Evolutionary conservation across 2,113 vertebrate species (phyloP).

Genomic region (Dermatemys mawii): DNA sequence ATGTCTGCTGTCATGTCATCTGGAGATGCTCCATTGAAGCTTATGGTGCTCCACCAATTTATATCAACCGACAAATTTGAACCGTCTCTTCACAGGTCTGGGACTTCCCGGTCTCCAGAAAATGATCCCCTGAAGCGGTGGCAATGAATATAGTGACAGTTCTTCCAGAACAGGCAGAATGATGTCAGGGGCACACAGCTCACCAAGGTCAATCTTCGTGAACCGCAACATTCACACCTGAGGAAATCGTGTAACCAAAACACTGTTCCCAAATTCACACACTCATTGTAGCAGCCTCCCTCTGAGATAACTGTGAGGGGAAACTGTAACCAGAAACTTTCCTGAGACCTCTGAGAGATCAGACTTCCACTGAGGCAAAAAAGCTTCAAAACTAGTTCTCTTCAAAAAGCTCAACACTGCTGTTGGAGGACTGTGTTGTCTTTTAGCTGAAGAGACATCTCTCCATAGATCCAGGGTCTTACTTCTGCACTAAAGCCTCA

Average conservation of each 20-base stretch:
- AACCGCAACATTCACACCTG: fast-evolving
- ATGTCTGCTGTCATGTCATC: conserved; percentile 58
- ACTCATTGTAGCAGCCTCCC: not conserved
- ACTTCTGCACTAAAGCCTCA: not conserved
- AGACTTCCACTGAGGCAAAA: not conserved
- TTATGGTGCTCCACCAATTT: not conserved
- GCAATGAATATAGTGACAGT: not conserved
- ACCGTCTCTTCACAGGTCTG: not conserved
- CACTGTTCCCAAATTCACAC: not conserved
- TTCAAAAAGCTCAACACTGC: not conserved
- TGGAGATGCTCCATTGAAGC: conserved; percentile 56
- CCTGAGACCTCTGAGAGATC: conserved; percentile 11
- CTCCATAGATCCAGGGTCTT: not conserved
- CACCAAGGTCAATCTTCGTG: not conserved
- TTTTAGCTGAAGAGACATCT: not conserved
- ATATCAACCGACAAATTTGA: not conserved
- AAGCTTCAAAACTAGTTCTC: not conserved
- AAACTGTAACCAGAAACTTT: not conserved
- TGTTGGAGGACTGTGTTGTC: not conserved
- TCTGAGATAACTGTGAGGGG: not conserved
- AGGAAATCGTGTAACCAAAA: not conserved
- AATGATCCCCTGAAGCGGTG: fast-evolving
- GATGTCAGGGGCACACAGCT: not conserved
- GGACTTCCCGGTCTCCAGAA: not conserved
- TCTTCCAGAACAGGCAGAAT: not conserved